phyloP scores from a whole-genome alignment of 2,797 vertebrate species.

The Danio aesculapii region DNA sequence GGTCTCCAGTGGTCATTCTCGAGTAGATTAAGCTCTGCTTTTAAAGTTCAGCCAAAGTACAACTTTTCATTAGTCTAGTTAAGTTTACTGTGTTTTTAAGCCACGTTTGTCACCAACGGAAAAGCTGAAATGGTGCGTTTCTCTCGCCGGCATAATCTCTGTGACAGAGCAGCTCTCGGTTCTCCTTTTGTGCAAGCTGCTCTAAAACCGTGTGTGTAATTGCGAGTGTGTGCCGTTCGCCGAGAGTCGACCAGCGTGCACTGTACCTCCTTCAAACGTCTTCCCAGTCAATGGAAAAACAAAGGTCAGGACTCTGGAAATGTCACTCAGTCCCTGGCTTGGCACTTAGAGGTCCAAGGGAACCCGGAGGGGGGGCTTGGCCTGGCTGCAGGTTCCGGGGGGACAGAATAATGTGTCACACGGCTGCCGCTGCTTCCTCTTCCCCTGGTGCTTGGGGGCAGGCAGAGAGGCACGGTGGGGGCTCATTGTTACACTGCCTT shows the following conservation, averaged over 20 bases:
- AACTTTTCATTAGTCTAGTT: conserved; percentile 23
- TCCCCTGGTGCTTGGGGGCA: conserved; percentile 62
- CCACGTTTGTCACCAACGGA: not conserved
- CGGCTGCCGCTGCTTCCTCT: conserved; percentile 66
- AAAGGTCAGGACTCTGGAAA: conserved; percentile 69
- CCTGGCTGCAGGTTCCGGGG: conserved; percentile 64
- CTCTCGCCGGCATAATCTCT: conserved; percentile 26
- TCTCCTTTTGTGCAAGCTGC: conserved; percentile 41
- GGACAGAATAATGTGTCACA: conserved; percentile 65
- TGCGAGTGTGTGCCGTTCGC: conserved; percentile 47
- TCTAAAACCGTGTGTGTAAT: conserved; percentile 46
- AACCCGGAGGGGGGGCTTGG: conserved; percentile 61
- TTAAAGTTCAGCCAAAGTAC: conserved; percentile 15
- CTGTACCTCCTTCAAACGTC: conserved; percentile 67
- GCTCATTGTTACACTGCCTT: conserved; percentile 66
- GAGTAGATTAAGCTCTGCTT: conserved; percentile 3
- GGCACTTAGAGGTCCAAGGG: conserved; percentile 65
- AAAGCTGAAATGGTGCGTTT: not conserved
- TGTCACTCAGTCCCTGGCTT: conserved; percentile 66
- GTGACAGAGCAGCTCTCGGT: conserved; percentile 31
- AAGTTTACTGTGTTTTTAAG: not conserved
- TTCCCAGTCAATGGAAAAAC: conserved; percentile 67
- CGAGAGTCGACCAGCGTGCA: conserved; percentile 55
- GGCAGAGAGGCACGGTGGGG: conserved; percentile 62
- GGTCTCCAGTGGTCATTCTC: conserved; percentile 24